Conservation (phyloP, 2,888 invertebrate genomes). For the Tenthredo distinguenda region DNA sequence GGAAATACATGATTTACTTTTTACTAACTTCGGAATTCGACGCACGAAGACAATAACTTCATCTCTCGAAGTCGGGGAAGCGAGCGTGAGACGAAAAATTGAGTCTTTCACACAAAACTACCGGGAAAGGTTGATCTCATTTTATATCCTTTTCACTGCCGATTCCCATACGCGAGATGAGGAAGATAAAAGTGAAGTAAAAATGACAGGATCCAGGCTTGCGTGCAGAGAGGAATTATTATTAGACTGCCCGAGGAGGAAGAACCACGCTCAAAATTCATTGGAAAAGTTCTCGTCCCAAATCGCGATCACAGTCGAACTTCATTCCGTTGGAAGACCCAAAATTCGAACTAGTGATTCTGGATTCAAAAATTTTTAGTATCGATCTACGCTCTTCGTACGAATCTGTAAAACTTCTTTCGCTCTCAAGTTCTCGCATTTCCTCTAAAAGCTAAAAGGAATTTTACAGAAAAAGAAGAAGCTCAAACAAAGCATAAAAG, state of each 20-base stretch:
- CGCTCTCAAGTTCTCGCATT: neutral
- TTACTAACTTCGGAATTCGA: constrained; percentile 12
- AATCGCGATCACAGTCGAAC: neutral
- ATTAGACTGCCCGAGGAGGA: neutral
- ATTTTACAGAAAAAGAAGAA: neutral
- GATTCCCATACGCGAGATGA: neutral
- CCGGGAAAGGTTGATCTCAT: neutral
- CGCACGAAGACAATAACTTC: constrained; percentile 23
- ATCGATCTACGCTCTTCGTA: neutral
- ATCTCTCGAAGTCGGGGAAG: constrained; percentile 8
- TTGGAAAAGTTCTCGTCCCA: neutral
- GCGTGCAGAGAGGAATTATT: neutral
- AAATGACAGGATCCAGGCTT: neutral
- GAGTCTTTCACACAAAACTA: constrained; percentile 18
- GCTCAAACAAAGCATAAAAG: neutral
- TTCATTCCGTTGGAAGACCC: neutral
- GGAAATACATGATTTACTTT: constrained; percentile 1
- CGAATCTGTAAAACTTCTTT: neutral
- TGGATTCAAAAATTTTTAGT: neutral
- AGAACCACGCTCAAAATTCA: neutral
- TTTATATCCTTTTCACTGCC: neutral
- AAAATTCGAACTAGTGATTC: neutral
- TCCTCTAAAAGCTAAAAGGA: neutral
- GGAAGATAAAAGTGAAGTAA: neutral
- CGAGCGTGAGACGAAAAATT: neutral